These are phyloP conservation scores for Illadopsis cleaveri DNA, from an alignment of 2,113 vertebrate genomes.

Conservation along the genomic window DNA sequence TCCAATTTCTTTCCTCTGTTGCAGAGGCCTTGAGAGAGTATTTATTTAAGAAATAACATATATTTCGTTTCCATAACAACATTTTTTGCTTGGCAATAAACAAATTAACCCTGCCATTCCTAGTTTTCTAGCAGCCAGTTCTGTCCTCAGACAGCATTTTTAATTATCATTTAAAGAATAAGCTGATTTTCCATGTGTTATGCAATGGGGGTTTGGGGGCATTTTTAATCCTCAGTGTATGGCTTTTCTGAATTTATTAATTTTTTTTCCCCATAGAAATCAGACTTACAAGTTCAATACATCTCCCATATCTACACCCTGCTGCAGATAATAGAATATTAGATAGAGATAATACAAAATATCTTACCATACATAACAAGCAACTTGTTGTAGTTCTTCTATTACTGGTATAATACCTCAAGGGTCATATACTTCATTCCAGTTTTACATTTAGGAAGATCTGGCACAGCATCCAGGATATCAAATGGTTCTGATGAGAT, in stretches of 20 bases:
- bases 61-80: conserved; percentile 2
- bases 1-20: background rate
- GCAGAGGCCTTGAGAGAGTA: background rate
- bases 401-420: background rate
- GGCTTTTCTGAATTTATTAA: background rate
- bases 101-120: background rate
- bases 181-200: background rate
- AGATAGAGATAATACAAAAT: background rate
- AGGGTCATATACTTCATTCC: background rate
- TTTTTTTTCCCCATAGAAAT: background rate
- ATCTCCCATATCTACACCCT: background rate
- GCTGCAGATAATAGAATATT: background rate
- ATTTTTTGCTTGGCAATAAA: background rate
- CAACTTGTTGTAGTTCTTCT: background rate
- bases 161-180: background rate
- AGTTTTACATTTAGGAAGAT: background rate
- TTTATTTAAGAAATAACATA: conserved; percentile 6
- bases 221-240: background rate
- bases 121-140: background rate
- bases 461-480: background rate
- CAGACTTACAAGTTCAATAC: background rate
- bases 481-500: background rate
- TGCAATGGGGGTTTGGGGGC: background rate
- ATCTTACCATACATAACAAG: background rate
- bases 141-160: background rate